phyloP scores from a whole-genome alignment of 35 echinoderm and acorn worm species.

The Ptychodera flava region DNA sequence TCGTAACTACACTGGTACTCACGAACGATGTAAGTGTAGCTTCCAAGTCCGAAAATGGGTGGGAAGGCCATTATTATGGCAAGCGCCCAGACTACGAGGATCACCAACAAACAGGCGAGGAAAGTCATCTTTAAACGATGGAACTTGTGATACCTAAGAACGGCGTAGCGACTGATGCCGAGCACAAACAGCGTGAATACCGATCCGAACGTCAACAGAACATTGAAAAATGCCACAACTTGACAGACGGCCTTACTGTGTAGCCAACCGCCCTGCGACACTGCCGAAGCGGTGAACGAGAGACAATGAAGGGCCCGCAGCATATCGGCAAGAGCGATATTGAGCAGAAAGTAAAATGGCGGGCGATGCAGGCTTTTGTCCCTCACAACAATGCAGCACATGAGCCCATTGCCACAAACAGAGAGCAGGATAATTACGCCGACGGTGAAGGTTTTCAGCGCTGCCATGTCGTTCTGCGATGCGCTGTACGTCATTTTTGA shows the following conservation, averaged over 20 bases:
- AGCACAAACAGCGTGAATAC: conserved; percentile 76
- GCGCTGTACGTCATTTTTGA: too few relatives aligned
- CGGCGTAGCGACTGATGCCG: conserved; percentile 83
- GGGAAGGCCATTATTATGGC: conserved; percentile 87
- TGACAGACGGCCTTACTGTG: conserved; percentile 80
- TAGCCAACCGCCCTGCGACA: conserved; percentile 57
- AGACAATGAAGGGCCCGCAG: conserved; percentile 70
- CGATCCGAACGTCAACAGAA: conserved; percentile 81
- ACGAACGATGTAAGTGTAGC: conserved; percentile 49
- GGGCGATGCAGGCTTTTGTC: conserved; percentile 60
- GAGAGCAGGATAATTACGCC: conserved; percentile 67
- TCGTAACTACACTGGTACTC: conserved; percentile 88
- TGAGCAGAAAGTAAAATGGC: conserved; percentile 93
- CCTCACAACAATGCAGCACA: conserved; percentile 58
- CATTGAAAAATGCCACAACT: conserved; percentile 90
- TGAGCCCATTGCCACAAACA: conserved; percentile 63
- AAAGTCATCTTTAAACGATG: conserved; percentile 86
- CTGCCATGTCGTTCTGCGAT: neutral
- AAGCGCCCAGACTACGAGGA: conserved; percentile 80
- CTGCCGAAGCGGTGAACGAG: conserved; percentile 60
- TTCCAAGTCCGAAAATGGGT: conserved; percentile 68
- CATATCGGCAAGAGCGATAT: conserved; percentile 80
- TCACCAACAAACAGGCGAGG: conserved; percentile 55
- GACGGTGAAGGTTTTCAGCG: conserved; percentile 30
- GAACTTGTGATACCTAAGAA: conserved; percentile 85